A percentile compares a stretch with the other conserved stretches of the same genome.
Conservation (phyloP, 2,797 vertebrate species). For the Crypturellus tataupa region DNA sequence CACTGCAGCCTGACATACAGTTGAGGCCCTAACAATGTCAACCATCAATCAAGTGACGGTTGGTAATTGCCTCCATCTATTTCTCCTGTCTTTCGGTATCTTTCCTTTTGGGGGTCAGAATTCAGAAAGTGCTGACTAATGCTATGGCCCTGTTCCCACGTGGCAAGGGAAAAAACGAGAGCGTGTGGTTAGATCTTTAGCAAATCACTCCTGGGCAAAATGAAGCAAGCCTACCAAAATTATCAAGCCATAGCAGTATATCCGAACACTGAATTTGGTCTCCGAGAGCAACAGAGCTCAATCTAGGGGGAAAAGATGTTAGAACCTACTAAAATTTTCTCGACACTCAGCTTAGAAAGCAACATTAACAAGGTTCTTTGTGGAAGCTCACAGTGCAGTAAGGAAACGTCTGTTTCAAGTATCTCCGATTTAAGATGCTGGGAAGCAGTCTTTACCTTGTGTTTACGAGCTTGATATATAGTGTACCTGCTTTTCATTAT, state of each 20-base stretch:
- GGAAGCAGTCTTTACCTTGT: background rate
- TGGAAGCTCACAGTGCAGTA: background rate
- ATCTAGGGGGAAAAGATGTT: background rate
- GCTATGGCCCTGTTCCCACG: conserved; percentile 56
- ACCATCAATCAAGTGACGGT: conserved; percentile 84
- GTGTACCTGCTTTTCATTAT: background rate
- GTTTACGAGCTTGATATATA: background rate
- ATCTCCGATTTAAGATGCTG: background rate
- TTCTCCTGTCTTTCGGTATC: conserved; percentile 81
- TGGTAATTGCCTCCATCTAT: conserved; percentile 87
- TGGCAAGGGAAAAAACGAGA: conserved; percentile 59
- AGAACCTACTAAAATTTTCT: background rate
- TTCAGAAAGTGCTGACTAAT: conserved; percentile 85
- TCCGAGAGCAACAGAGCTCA: background rate
- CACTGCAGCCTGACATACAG: conserved; percentile 77
- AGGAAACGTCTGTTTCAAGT: background rate
- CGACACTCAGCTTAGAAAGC: background rate
- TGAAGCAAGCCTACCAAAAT: background rate
- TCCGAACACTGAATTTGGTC: background rate
- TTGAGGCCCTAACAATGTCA: conserved; percentile 83
- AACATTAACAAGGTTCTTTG: background rate
- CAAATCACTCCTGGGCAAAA: conserved; percentile 40
- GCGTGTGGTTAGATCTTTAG: background rate
- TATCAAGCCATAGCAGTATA: background rate
- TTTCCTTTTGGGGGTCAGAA: conserved; percentile 80